A percentile compares a stretch with the other conserved stretches of the same genome.
These are phyloP conservation scores for Hyposoter didymator DNA, from an alignment of 2,888 invertebrate species.

Conservation along the genomic window DNA sequence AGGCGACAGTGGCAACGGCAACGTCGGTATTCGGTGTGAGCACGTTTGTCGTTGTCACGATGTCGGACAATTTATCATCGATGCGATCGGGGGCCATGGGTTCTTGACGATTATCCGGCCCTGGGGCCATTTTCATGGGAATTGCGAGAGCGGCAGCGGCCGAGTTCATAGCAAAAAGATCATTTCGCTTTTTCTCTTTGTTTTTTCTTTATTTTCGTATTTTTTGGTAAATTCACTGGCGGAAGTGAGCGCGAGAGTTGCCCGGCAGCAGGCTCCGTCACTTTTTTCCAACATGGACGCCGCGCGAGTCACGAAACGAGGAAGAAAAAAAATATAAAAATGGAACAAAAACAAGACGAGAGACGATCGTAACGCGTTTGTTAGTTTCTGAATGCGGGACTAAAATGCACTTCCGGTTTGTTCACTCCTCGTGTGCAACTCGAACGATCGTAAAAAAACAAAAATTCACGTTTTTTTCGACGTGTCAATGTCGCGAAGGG, in stretches of 20 bases:
- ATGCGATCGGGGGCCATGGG: conserved; percentile 87
- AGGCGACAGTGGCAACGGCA: conserved; percentile 36
- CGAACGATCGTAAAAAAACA: background rate
- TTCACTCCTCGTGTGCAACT: too few species aligned
- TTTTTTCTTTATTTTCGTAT: conserved; percentile 13
- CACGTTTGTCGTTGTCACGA: conserved; percentile 64
- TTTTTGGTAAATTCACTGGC: conserved; percentile 5
- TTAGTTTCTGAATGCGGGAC: background rate
- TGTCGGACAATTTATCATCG: conserved; percentile 69
- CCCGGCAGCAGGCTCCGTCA: conserved; percentile 39
- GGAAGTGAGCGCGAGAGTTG: conserved; percentile 27
- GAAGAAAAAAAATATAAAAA: background rate
- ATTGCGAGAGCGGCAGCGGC: conserved; percentile 76
- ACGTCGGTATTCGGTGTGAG: conserved; percentile 56
- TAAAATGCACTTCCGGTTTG: background rate
- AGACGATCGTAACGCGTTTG: background rate
- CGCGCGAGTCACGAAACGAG: background rate
- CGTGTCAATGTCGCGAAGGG: background rate
- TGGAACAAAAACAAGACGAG: background rate
- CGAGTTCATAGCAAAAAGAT: conserved; percentile 68
- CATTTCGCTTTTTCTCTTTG: conserved; percentile 42
- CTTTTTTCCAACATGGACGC: conserved; percentile 52
- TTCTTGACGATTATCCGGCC: conserved; percentile 91
- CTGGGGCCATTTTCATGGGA: conserved; percentile 89
- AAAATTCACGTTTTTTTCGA: background rate